Base-by-base conservation (phyloP, 2,797 vertebrate genomes). In the Pangasius sanitwongsei region DNA sequence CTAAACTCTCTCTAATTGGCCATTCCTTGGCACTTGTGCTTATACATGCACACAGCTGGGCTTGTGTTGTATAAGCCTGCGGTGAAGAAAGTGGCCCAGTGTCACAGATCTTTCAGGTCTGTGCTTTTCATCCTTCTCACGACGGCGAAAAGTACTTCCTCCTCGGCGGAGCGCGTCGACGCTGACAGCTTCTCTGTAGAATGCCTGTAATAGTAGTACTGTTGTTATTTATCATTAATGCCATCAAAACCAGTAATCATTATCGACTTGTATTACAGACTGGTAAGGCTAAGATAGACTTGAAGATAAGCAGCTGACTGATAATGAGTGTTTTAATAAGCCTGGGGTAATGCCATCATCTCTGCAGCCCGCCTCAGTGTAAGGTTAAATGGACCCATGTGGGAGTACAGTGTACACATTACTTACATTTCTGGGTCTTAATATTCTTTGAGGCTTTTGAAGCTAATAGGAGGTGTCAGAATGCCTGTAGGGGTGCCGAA, bases 401-500 rank as follows among this genome's bases (percentile, higher is more conserved):
- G 86, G 78, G 77, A 87, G 90, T 89, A 88, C 85, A 88, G 81
- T 87, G 77, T 75, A 59, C 57, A 85, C 81, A 85, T 90, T 91
- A 86, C 89, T 91, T 89, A 75, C 48, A 86, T 88, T 89, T 89
- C 69, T 63, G 70, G 55, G 50, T 90, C 84, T 80, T 77, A 78
- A 87, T 87, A 65, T 75, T 31, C 86, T 92, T 88, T 88, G 84
- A 90, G 86, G 72, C 48, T 86, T 91, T 90, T 91, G 89, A 92
- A 88, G 88, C 75, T 92, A 91, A 91, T 89, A 70, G 86, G 50
- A 91, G 81, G 77, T 90, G 91, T 90, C 91, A 88, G 69, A 86
- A 89, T 91, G 90, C 89, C 92, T 89, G 83, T 85, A 90, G 89
- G 90, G 89, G 83, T 91, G 85, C 90, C 67, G 57, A 89, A 93